Evolutionary conservation across 2,797 vertebrate genomes (phyloP).

Genomic region (Ceyx erithaca): DNA sequence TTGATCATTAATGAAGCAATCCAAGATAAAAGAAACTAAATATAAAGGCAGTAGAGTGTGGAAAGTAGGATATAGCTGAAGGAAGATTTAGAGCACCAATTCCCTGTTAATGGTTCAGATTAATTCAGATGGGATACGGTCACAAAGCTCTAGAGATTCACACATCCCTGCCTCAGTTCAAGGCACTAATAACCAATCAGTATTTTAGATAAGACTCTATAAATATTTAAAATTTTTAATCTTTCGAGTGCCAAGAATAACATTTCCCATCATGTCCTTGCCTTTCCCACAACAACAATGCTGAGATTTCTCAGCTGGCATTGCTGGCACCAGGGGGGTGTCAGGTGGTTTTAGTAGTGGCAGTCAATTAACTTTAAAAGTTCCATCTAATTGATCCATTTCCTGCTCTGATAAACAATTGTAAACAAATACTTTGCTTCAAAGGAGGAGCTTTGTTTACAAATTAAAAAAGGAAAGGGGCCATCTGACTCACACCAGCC

Average conservation of each 20-base stretch:
- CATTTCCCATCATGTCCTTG: slow-evolving; percentile 39
- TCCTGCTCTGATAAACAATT: slow-evolving; percentile 57
- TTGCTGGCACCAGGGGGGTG: neutral
- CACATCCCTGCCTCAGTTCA: slow-evolving; percentile 62
- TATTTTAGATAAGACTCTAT: slow-evolving; percentile 75
- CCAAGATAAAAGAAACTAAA: neutral
- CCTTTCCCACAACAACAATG: slow-evolving; percentile 11
- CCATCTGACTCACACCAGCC: slow-evolving; percentile 19
- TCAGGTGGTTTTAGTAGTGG: slow-evolving; percentile 47
- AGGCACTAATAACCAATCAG: slow-evolving; percentile 74
- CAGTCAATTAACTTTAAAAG: slow-evolving; percentile 62
- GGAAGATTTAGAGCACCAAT: neutral
- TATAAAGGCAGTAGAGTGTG: neutral
- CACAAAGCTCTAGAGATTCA: slow-evolving; percentile 70
- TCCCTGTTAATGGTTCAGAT: slow-evolving; percentile 46
- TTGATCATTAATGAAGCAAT: neutral
- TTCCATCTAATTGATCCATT: slow-evolving; percentile 63
- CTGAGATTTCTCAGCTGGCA: slow-evolving; percentile 54
- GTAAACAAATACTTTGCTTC: slow-evolving; percentile 61
- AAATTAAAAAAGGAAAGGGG: slow-evolving; percentile 42
- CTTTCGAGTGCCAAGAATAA: slow-evolving; percentile 36
- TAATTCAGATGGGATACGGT: slow-evolving; percentile 40
- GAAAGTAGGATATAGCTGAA: neutral
- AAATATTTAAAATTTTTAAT: slow-evolving; percentile 77
- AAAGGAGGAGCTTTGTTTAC: slow-evolving; percentile 44